Evolutionary conservation across 2,797 vertebrate genomes (phyloP).

Genomic region (Erethizon dorsatum): DNA sequence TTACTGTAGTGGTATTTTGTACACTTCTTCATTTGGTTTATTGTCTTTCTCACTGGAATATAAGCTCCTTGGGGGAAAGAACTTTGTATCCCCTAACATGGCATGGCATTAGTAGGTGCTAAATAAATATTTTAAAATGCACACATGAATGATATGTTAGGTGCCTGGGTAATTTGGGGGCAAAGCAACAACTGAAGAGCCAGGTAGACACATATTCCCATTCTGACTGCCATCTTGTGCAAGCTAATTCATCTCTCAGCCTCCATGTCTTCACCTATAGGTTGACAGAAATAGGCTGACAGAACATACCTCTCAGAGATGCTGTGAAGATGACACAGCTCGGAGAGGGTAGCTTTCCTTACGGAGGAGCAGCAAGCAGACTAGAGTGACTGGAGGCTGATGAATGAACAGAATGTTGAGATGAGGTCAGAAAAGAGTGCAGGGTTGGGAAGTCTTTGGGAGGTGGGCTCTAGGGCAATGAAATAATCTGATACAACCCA

Average conservation of each 20-base stretch:
- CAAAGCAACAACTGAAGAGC: background rate
- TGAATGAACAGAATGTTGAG: background rate
- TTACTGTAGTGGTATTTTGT: background rate
- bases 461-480: background rate
- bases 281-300: background rate
- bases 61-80: background rate
- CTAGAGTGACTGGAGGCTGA: background rate
- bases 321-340: background rate
- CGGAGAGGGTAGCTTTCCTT: background rate
- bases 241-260: background rate
- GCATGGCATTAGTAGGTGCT: background rate
- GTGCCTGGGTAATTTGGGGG: background rate
- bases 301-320: background rate
- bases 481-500: background rate
- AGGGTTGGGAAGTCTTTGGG: background rate
- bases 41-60: slow-evolving; percentile 18
- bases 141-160: background rate
- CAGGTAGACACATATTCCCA: background rate
- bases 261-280: background rate
- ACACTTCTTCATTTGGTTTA: background rate
- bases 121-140: slow-evolving; percentile 24
- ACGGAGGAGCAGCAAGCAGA: slow-evolving; percentile 1
- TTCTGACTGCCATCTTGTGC: background rate
- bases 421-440: background rate
- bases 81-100: background rate